Evolutionary conservation across 2,888 invertebrate genomes (phyloP), one percentile per base, ranked within the genome.

Genomic region (Nomada hirtipes): DNA sequence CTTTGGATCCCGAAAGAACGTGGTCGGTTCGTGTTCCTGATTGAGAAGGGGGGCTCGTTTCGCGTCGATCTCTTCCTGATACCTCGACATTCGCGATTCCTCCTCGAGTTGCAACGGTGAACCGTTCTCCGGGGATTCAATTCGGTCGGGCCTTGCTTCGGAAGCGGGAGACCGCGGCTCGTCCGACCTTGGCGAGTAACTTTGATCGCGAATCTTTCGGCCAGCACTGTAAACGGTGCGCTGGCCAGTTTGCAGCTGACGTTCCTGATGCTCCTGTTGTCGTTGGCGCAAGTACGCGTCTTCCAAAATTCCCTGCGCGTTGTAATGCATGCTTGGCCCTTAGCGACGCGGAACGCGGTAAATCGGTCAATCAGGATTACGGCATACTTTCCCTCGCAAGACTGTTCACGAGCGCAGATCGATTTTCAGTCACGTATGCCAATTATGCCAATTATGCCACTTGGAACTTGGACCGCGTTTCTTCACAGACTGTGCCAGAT

Each of bases 251-350:
- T 47, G 72, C 44, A 50, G 63, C 4, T 64, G 55, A 2, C 18
- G 57, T 44, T 65, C 70, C 36, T 63, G 67, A 7, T 75, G 60
- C 18, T 76, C 70, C 11, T 78, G 78, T 11, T 80, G 81, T 13
- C 67, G 90, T 59, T 91, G 92, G 53, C 75, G 68, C 20, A 91
- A 85, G 15, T 80, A 80, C 23, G 73, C 68, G 26, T 92, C 91
- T 47, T 92, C 92, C 50, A 90, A 81, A 53, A 90, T 89, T 65
- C 90, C 88, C 78, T 91, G 91, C 26, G 90, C 84, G 89, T 92
- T 92, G 89, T 91, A 93, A 85, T 92, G 92, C 91, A 93, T 92
- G 61, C 91, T 91, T 79, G 92, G 47, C 36, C 18, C 13, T 90
- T 47, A 36, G 7, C 10, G 7, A 20, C 71, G 26, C 26, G 26